Evolutionary conservation across 2,888 invertebrate species (phyloP).

Genomic region (Molorchus minor): DNA sequence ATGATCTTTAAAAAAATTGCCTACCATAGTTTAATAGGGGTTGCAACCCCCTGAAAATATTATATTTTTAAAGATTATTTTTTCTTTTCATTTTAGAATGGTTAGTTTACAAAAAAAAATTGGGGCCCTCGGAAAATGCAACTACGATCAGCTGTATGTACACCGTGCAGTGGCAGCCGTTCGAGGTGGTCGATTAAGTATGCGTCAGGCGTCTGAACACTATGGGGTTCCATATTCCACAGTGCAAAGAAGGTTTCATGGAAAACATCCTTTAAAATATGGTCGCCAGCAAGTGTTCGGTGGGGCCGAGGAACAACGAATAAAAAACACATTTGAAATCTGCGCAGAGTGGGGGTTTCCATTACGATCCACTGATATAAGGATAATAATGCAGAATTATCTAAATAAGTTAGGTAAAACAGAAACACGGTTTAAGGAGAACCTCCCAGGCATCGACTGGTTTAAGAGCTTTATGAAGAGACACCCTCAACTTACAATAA

Average conservation of each 20-base stretch:
- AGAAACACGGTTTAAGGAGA: not conserved
- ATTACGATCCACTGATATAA: not conserved
- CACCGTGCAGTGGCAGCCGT: slow-evolving; percentile 26
- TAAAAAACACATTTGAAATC: not conserved
- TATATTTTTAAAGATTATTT: not conserved
- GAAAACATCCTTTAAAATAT: not conserved
- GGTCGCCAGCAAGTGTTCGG: not conserved
- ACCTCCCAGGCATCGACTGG: not conserved
- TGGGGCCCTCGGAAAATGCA: not conserved
- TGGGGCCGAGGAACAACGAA: not conserved
- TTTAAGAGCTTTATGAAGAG: slow-evolving; percentile 10
- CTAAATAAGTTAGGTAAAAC: not conserved
- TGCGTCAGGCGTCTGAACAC: slow-evolving; percentile 6
- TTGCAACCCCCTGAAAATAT: not conserved
- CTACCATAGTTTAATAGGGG: not conserved
- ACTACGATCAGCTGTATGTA: not conserved
- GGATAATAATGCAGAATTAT: not conserved
- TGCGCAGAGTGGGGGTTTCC: slow-evolving; percentile 1
- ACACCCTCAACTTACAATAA: slow-evolving; percentile 19
- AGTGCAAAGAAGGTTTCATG: not conserved
- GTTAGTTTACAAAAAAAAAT: not conserved
- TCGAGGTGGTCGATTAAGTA: slow-evolving; percentile 4
- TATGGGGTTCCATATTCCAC: slow-evolving; percentile 1
- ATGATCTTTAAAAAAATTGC: not conserved
- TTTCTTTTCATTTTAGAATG: not conserved